A percentile compares a stretch with the other conserved stretches of the same genome.
phyloP scores from a whole-genome alignment of 2,888 invertebrate species.

The Andrena haemorrhoa region DNA sequence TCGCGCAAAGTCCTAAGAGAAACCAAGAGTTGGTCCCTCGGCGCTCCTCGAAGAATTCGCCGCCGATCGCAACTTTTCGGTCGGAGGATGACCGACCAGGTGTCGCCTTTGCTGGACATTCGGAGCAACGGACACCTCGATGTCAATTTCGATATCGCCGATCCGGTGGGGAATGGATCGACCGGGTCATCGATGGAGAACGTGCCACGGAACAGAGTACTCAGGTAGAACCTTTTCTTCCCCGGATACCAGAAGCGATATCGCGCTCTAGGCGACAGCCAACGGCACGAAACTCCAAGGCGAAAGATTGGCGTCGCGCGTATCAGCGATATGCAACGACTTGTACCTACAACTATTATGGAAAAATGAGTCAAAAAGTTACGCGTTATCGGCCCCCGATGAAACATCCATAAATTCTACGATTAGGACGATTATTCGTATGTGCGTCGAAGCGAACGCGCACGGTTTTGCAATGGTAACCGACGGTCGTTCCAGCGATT shows the following conservation, averaged over 20 bases:
- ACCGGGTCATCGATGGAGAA: constrained; percentile 66
- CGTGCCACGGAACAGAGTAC: constrained; percentile 76
- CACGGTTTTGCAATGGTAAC: not conserved
- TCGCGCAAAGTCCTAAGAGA: not conserved
- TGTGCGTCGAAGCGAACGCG: not conserved
- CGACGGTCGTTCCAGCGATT: not conserved
- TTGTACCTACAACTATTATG: not conserved
- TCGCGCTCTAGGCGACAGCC: not conserved
- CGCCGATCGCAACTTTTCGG: not conserved
- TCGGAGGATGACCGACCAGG: constrained; percentile 73
- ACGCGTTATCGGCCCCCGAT: not conserved
- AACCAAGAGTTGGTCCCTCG: not conserved
- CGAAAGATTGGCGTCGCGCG: not conserved
- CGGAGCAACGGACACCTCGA: constrained; percentile 67
- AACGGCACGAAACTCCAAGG: not conserved
- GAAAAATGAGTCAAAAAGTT: not conserved
- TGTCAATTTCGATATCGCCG: constrained; percentile 64
- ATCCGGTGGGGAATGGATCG: constrained; percentile 70
- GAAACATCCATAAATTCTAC: not conserved
- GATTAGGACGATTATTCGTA: not conserved
- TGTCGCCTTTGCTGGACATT: constrained; percentile 74
- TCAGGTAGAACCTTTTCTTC: constrained; percentile 74
- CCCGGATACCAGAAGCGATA: not conserved
- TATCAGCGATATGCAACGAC: not conserved
- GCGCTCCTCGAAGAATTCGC: not conserved